Conservation (phyloP, 2,113 vertebrate genomes). For the Heliornis fulica region DNA sequence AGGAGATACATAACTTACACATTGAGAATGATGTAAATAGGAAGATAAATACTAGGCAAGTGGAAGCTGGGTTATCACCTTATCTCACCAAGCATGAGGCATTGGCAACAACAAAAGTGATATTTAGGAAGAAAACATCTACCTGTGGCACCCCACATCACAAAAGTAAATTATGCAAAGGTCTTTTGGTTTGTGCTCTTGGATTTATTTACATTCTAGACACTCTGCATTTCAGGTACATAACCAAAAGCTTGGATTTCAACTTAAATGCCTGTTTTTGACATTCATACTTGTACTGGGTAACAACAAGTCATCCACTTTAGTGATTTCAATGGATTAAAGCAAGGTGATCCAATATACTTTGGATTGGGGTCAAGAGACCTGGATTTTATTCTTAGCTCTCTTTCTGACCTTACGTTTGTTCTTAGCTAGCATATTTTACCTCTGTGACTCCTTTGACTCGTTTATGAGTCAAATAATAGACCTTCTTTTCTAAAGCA, state of each 20-base stretch:
- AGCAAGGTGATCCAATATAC: neutral
- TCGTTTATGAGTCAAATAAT: neutral
- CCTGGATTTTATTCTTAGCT: neutral
- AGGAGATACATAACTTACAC: neutral
- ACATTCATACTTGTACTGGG: neutral
- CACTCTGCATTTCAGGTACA: neutral
- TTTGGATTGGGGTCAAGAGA: neutral
- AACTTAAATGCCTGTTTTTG: neutral
- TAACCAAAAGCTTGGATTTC: neutral
- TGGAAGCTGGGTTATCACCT: neutral
- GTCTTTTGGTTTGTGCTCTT: neutral
- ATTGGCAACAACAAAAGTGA: neutral
- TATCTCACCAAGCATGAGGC: neutral
- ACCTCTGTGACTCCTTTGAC: neutral
- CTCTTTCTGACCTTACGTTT: neutral
- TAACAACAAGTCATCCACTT: neutral
- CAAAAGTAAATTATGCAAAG: neutral
- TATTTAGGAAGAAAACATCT: neutral
- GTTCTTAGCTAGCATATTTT: neutral
- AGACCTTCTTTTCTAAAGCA: neutral
- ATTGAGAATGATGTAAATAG: neutral
- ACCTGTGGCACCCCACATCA: rapidly evolving
- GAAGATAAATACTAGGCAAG: neutral
- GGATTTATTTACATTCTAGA: neutral
- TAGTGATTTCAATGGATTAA: neutral